Conservation (phyloP, 2,797 vertebrate genomes). For the Hafferia zeledoni region DNA sequence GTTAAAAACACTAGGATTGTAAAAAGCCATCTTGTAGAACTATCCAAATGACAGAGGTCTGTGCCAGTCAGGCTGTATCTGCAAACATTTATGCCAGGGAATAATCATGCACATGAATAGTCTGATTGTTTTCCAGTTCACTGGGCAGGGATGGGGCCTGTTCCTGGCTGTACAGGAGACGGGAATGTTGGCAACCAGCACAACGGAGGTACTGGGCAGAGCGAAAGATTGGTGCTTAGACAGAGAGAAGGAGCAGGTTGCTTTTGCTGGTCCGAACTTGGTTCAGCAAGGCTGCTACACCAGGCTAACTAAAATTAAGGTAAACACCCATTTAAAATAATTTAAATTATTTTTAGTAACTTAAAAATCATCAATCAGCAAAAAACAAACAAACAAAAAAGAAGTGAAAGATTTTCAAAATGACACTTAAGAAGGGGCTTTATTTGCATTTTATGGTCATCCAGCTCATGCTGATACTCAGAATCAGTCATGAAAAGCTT, state of each 20-base stretch:
- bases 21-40: background rate
- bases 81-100: constrained; percentile 42
- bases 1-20: background rate
- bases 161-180: background rate
- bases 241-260: background rate
- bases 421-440: background rate
- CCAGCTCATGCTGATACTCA: background rate
- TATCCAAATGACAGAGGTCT: background rate
- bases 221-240: background rate
- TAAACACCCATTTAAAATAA: background rate
- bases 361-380: background rate
- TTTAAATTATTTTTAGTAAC: background rate
- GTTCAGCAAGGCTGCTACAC: background rate
- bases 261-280: background rate
- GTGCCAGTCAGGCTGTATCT: background rate
- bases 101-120: constrained; percentile 55
- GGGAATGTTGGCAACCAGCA: constrained; percentile 38
- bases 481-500: background rate
- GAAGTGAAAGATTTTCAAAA: background rate
- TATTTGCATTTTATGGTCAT: background rate
- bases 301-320: background rate
- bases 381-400: background rate
- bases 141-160: constrained; percentile 14
- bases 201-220: background rate
- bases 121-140: constrained; percentile 36